Base-by-base conservation (phyloP, 1,140 invertebrate species). In the Drosophila pallidifrons region DNA sequence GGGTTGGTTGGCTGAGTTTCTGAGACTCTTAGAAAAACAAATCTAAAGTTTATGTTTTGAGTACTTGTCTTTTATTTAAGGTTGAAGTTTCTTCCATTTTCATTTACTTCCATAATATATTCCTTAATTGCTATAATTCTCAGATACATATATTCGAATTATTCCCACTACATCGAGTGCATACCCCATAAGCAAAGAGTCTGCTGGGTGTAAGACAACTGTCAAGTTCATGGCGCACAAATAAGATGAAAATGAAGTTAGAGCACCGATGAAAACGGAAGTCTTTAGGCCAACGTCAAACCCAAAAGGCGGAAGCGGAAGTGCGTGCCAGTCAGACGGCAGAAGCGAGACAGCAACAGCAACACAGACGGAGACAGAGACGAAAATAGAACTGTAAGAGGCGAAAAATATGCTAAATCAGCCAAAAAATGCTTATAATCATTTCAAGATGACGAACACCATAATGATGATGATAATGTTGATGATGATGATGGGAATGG, bases 231-330 rank as follows among this genome's bases (percentile, higher is more conserved):
- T 46, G 46, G 46, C 46, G 32, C 16, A 65, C 59, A 71, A 66
- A 65, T 74, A 65, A 55, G 49, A 74, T 69, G 51, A 64, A 82
- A 77, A 77, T 75, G 74, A 87, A 88, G 83, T 88, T 80, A 72
- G 71, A 87, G 76, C 71, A 78, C 78, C 68, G 75, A 63, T 60
- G 57, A 81, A 77, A 73, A 55, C 81, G 81, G 85, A 88, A 83
- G 83, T 89, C 85, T 83, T 89, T 89, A 89, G 86, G 85, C 81
- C 81, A 88, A 78, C 81, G 66, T 64, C 79, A 79, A 82, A 87
- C 75, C 75, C 55, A 72, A 70, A 78, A 63, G 20, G 49, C 82
- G 80, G 83, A 87, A 88, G 63, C 83, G 83, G 83, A 88, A 88
- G 80, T 88, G 83, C 83, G 83, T 87, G 83, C 77, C 77, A 80